These are phyloP conservation scores for Brachyrhaphis roseni DNA, from an alignment of 2,797 vertebrate species.

Conservation along the genomic window DNA sequence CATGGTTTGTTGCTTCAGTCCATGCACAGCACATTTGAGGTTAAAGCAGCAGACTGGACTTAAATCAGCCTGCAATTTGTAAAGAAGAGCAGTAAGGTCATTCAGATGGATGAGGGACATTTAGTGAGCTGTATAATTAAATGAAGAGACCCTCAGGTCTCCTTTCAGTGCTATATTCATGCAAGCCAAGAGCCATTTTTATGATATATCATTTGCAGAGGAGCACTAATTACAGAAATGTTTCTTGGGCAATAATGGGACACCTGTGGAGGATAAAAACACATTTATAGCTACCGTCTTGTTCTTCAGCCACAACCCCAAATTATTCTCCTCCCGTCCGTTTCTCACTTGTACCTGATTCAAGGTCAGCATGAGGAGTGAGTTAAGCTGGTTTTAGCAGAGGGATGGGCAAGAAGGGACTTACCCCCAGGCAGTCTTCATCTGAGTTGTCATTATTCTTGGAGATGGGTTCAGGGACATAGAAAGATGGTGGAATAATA, in stretches of 20 bases:
- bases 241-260: constrained; percentile 25
- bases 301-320: constrained; percentile 11
- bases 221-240: constrained; percentile 54
- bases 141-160: constrained; percentile 65
- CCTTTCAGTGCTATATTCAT: constrained; percentile 57
- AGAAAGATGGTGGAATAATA: constrained; percentile 56
- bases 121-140: constrained; percentile 68
- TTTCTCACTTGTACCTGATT: constrained; percentile 24
- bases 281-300: constrained; percentile 17
- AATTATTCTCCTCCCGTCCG: neutral
- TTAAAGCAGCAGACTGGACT: constrained; percentile 31
- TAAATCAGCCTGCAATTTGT: constrained; percentile 57
- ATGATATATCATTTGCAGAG: constrained; percentile 58
- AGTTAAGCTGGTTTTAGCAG: constrained; percentile 16
- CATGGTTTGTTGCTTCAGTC: constrained; percentile 7
- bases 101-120: constrained; percentile 68
- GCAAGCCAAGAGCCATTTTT: constrained; percentile 54
- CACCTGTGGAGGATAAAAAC: constrained; percentile 40
- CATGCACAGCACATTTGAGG: constrained; percentile 32
- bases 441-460: constrained; percentile 45
- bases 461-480: constrained; percentile 37
- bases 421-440: constrained; percentile 33
- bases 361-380: constrained; percentile 42
- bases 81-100: constrained; percentile 63
- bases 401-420: constrained; percentile 19